phyloP scores from a whole-genome alignment of 1,140 invertebrate genomes.

The Lepidurus packardi region DNA sequence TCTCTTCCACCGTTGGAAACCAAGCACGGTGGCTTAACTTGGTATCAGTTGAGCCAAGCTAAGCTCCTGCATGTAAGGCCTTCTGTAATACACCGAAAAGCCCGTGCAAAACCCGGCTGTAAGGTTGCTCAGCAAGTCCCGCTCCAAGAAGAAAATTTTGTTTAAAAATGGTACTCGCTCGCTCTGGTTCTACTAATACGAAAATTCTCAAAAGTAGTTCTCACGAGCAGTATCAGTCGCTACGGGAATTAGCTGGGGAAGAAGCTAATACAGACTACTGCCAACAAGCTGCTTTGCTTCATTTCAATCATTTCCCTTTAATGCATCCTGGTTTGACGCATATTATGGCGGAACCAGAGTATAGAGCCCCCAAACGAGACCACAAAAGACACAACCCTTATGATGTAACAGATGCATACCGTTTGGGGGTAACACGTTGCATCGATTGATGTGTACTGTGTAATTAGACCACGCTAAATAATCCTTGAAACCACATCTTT shows the following conservation, averaged over 20 bases:
- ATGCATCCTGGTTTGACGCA: not conserved
- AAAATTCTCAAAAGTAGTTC: no score
- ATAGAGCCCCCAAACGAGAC: no score
- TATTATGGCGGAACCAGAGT: not conserved
- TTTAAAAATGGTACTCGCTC: not conserved
- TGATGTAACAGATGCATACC: not conserved
- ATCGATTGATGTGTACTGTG: not conserved
- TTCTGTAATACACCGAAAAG: not conserved
- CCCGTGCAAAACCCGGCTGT: not conserved
- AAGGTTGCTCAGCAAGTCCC: not conserved
- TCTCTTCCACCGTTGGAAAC: not conserved
- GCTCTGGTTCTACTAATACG: no score
- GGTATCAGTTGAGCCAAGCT: not conserved
- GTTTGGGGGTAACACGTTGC: not conserved
- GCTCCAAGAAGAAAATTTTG: not conserved
- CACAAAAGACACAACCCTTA: not conserved
- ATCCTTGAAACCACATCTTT: conserved; percentile 5
- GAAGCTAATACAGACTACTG: no score
- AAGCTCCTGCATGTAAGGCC: not conserved
- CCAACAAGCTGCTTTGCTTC: not conserved
- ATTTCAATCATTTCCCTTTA: not conserved
- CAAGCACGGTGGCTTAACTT: not conserved
- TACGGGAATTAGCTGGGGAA: no score
- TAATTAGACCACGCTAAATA: not conserved
- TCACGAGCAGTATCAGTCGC: no score